These are phyloP conservation scores for Brachylomia viminalis DNA, from an alignment of 2,888 invertebrate species.

Conservation along the genomic window DNA sequence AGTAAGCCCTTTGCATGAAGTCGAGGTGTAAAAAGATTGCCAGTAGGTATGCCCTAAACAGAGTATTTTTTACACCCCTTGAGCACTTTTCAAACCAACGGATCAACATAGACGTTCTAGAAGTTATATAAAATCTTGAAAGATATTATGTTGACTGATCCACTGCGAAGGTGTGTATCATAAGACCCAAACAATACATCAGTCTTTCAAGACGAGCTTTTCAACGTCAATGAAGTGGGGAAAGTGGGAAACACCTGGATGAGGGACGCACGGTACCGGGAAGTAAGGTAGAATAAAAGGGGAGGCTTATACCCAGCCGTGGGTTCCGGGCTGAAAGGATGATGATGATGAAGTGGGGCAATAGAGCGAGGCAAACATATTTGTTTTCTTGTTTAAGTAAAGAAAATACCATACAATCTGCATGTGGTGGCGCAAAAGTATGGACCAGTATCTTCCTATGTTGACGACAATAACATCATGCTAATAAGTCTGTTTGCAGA, in stretches of 20 bases:
- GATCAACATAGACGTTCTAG: too few relatives aligned
- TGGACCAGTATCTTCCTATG: background rate
- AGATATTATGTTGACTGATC: conserved; percentile 3
- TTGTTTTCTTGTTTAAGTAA: background rate
- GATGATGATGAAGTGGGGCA: background rate
- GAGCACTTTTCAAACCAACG: too few relatives aligned
- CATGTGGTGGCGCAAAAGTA: background rate
- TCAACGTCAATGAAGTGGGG: conserved; percentile 1
- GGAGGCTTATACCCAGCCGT: too few relatives aligned
- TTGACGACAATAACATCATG: background rate
- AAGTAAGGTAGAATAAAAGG: too few relatives aligned
- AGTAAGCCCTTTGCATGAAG: too few relatives aligned
- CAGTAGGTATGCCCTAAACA: too few relatives aligned
- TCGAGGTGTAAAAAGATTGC: too few relatives aligned
- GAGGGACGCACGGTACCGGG: too few relatives aligned
- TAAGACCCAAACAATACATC: conserved; percentile 21
- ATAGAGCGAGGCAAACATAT: background rate
- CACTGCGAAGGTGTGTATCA: background rate
- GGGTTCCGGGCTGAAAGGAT: too few relatives aligned
- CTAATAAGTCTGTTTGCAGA: background rate
- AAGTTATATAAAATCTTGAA: background rate
- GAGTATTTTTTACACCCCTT: too few relatives aligned
- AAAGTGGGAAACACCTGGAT: too few relatives aligned
- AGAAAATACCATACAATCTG: background rate
- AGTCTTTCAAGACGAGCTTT: conserved; percentile 8